Conservation (phyloP, 2,888 invertebrate genomes). For the Drosophila mettleri region DNA sequence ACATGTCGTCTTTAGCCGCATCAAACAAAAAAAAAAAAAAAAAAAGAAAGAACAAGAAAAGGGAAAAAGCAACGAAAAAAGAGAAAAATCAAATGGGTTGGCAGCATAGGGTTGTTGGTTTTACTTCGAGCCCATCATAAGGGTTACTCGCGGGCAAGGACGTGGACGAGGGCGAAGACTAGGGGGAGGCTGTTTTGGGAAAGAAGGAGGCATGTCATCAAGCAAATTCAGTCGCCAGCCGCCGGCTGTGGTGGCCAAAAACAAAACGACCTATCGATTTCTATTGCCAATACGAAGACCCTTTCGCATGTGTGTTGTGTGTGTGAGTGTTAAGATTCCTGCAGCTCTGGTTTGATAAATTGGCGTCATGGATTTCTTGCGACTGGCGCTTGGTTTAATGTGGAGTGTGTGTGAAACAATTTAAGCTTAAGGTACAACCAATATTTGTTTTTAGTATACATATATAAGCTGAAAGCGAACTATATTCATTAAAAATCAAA, state of each 20-base stretch:
- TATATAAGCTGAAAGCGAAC: no score
- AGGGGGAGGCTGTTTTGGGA: conserved; percentile 34
- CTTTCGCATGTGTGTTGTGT: conserved; percentile 9
- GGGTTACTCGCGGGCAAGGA: conserved; percentile 62
- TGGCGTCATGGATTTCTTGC: conserved; percentile 48
- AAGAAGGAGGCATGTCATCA: conserved; percentile 58
- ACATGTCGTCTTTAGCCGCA: conserved; percentile 71
- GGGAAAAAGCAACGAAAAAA: conserved; percentile 68
- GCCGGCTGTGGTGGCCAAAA: conserved; percentile 59
- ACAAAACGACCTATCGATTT: conserved; percentile 74
- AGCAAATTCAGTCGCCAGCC: conserved; percentile 57
- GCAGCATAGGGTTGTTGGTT: conserved; percentile 65
- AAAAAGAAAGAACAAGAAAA: no score
- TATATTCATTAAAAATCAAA: no score
- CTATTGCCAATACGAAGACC: conserved; percentile 40
- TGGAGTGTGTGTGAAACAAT: conserved; percentile 1
- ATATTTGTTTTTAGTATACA: not conserved
- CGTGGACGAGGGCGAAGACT: conserved; percentile 14
- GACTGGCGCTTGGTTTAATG: conserved; percentile 18
- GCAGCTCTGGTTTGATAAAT: conserved; percentile 57
- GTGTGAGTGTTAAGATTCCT: conserved; percentile 18
- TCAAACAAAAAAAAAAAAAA: conserved; percentile 36
- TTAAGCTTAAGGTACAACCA: conserved; percentile 1
- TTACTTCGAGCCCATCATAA: conserved; percentile 63
- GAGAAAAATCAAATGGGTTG: conserved; percentile 76